phyloP scores from a whole-genome alignment of 1,140 invertebrate species.

The Diorhabda sublineata region DNA sequence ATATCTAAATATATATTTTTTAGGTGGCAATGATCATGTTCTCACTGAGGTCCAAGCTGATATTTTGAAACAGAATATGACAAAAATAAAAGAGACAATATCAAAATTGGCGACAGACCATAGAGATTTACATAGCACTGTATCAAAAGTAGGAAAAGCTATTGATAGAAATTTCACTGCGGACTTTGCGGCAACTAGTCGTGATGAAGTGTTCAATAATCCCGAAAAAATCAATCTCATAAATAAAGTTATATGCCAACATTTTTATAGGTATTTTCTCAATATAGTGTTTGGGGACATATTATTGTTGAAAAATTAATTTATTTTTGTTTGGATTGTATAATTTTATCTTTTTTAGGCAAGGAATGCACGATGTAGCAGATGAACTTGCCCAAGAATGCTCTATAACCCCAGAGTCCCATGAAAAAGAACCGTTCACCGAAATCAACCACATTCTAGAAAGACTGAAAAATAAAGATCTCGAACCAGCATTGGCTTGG shows the following conservation, averaged over 20 bases:
- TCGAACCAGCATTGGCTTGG: constrained; percentile 80
- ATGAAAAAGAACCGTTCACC: constrained; percentile 76
- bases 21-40: constrained; percentile 61
- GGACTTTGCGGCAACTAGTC: constrained; percentile 84
- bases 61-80: constrained; percentile 63
- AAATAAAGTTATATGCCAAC: constrained; percentile 94
- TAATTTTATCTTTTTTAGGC: constrained; percentile 50
- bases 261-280: constrained; percentile 64
- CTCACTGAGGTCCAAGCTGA: constrained; percentile 63
- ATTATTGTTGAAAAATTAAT: too few species aligned
- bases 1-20: constrained; percentile 34
- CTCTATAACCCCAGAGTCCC: constrained; percentile 62
- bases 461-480: constrained; percentile 70
- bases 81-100: constrained; percentile 70
- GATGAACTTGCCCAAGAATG: constrained; percentile 80
- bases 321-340: not conserved
- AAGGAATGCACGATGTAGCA: constrained; percentile 87
- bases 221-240: constrained; percentile 74
- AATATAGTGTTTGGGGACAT: too few species aligned
- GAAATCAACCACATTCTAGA: constrained; percentile 83
- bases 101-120: constrained; percentile 75
- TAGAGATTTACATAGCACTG: constrained; percentile 76
- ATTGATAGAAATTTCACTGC: constrained; percentile 93
- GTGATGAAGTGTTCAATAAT: constrained; percentile 80
- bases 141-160: constrained; percentile 94